phyloP scores from a whole-genome alignment of 1,140 invertebrate genomes.

The Zaprionus africanus region DNA sequence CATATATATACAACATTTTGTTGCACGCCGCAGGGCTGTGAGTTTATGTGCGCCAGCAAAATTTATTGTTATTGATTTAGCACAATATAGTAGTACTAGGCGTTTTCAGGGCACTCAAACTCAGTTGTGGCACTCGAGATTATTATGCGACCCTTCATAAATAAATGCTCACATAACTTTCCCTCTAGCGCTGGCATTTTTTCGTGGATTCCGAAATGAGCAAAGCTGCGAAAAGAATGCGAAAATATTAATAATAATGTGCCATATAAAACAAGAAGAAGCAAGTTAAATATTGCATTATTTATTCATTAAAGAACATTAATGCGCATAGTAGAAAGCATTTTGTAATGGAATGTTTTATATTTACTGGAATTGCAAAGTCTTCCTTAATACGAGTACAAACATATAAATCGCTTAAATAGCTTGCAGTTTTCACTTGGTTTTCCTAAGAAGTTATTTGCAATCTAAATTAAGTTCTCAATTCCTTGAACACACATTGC shows the following conservation, averaged over 20 bases:
- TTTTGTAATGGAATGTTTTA: too few relatives aligned
- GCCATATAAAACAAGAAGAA: neutral
- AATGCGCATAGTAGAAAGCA: neutral
- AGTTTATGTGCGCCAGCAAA: slow-evolving; percentile 60
- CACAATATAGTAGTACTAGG: slow-evolving; percentile 18
- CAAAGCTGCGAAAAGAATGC: neutral
- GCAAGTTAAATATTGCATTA: neutral
- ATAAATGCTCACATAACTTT: slow-evolving; percentile 46
- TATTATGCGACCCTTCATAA: slow-evolving; percentile 53
- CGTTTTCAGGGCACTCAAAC: slow-evolving; percentile 13
- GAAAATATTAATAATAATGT: slow-evolving; percentile 5
- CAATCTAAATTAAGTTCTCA: neutral
- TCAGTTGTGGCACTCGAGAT: slow-evolving; percentile 29
- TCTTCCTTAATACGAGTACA: neutral
- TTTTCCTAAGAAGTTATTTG: neutral
- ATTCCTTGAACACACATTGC: neutral
- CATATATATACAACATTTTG: slow-evolving; percentile 27
- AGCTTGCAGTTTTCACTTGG: neutral
- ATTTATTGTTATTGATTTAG: slow-evolving; percentile 77
- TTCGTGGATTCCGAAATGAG: slow-evolving; percentile 11
- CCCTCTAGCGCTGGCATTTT: slow-evolving; percentile 15
- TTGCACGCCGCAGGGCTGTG: slow-evolving; percentile 27
- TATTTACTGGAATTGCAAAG: neutral
- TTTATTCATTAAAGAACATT: neutral
- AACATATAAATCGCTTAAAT: neutral